Conservation (phyloP, 2,888 invertebrate species). For the Allolobophora icterica region DNA sequence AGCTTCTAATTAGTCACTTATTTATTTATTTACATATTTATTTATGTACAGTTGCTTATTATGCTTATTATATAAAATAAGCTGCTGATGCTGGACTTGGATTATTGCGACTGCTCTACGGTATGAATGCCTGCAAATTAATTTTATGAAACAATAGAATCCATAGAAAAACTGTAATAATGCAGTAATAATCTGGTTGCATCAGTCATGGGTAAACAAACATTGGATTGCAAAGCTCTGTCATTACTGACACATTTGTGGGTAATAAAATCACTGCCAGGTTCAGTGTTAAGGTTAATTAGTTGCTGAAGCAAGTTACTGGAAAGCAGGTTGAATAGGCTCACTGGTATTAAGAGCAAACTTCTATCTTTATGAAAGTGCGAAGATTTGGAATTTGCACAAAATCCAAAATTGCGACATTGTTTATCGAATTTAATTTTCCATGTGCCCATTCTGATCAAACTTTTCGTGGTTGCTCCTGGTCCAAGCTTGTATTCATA, state of each 20-base stretch:
- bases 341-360: neutral
- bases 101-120: neutral
- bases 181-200: too few relatives aligned
- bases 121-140: neutral
- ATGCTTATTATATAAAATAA: neutral
- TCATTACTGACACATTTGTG: too few relatives aligned
- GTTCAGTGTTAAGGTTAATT: too few relatives aligned
- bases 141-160: neutral
- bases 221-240: too few relatives aligned
- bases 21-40: constrained; percentile 14
- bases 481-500: neutral
- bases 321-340: neutral
- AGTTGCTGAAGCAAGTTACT: neutral
- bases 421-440: neutral
- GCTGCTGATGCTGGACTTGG: too few relatives aligned
- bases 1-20: constrained; percentile 4
- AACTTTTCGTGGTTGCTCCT: neutral
- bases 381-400: neutral
- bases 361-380: neutral
- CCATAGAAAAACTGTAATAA: too few relatives aligned
- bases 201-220: too few relatives aligned
- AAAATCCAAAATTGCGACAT: neutral
- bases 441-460: neutral
- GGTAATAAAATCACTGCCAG: too few relatives aligned
- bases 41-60: neutral